Conservation (phyloP, 2,113 vertebrate species). For the Lophura nycthemera region DNA sequence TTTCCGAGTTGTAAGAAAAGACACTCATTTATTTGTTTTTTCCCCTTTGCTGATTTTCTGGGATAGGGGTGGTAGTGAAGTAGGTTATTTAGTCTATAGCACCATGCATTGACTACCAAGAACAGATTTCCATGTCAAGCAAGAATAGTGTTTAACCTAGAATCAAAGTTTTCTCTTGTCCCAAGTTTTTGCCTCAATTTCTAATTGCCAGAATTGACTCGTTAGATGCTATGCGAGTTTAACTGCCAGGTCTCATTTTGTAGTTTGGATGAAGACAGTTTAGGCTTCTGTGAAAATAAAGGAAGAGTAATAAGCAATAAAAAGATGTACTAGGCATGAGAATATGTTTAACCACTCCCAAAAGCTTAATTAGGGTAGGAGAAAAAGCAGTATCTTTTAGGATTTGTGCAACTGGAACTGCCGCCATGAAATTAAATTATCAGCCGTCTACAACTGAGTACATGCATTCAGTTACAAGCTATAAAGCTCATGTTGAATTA, state of each 20-base stretch:
- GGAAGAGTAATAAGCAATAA: neutral
- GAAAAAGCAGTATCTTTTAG: neutral
- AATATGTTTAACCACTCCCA: neutral
- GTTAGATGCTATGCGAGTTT: neutral
- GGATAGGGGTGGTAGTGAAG: neutral
- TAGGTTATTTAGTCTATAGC: neutral
- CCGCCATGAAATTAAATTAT: neutral
- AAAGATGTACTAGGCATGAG: neutral
- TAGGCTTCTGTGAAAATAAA: neutral
- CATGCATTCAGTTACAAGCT: neutral
- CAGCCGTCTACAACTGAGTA: neutral
- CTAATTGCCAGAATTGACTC: neutral
- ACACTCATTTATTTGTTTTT: neutral
- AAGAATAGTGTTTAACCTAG: neutral
- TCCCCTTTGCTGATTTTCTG: neutral
- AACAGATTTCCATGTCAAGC: neutral
- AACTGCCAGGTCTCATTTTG: neutral
- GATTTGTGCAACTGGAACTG: neutral
- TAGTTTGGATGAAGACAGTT: neutral
- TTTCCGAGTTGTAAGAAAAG: slow-evolving; percentile 91
- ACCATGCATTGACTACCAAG: neutral
- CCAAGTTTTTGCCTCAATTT: neutral
- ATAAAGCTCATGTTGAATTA: neutral
- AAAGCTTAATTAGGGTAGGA: slow-evolving; percentile 19
- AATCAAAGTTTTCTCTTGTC: neutral